Conservation (phyloP, 2,113 vertebrate species). For the Corythaixoides concolor region DNA sequence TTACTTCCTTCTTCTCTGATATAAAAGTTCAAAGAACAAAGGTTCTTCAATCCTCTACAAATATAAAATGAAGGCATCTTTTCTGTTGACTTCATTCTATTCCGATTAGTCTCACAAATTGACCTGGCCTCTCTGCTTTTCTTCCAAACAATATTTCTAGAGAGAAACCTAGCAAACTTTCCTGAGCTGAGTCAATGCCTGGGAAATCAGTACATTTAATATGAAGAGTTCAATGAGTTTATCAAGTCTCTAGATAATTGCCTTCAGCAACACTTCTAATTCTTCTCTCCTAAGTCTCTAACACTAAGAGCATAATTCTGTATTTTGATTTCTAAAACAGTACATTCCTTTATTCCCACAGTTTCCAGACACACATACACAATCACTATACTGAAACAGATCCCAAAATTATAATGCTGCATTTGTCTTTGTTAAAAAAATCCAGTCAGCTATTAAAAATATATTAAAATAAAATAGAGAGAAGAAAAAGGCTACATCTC, state of each 20-base stretch:
- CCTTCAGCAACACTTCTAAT: not conserved
- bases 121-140: not conserved
- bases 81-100: not conserved
- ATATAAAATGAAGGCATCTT: not conserved
- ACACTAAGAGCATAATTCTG: not conserved
- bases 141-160: not conserved
- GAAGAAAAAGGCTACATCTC: not conserved
- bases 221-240: not conserved
- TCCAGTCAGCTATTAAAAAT: not conserved
- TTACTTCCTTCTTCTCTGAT: not conserved
- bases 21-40: not conserved
- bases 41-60: not conserved
- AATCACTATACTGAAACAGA: not conserved
- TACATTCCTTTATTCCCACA: not conserved
- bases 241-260: slow-evolving; percentile 11
- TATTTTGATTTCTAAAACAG: slow-evolving; percentile 31
- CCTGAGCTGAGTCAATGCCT: not conserved
- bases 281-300: not conserved
- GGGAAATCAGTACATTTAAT: not conserved
- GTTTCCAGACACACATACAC: not conserved
- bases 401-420: not conserved
- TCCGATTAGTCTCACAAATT: not conserved
- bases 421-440: not conserved
- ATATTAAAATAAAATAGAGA: not conserved
- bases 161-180: not conserved